These are phyloP conservation scores for Aurelia sp. DNA, from an alignment of 30 jellyfish, hydroid and myxozoan species.

Conservation along the genomic window DNA sequence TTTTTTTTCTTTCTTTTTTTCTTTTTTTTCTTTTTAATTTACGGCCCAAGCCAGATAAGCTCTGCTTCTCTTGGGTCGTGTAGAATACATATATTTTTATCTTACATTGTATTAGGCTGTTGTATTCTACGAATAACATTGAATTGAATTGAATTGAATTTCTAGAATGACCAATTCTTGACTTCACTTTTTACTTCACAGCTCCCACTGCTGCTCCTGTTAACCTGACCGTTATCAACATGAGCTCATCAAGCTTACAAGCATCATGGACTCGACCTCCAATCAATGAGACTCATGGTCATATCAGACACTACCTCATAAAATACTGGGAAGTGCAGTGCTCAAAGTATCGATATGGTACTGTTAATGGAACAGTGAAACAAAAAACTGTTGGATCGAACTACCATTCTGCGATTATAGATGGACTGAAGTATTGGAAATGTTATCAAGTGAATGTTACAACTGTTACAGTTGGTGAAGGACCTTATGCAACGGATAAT, in stretches of 20 bases:
- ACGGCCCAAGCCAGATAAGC: no score
- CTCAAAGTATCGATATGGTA: not conserved
- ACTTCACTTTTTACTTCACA: not conserved
- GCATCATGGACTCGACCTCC: not conserved
- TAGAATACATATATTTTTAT: no score
- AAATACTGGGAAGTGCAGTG: conserved; percentile 4
- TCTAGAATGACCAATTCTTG: no score
- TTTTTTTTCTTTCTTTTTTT: no score
- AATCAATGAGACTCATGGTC: not conserved
- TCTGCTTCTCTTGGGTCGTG: no score
- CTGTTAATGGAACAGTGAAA: not conserved
- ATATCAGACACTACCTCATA: not conserved
- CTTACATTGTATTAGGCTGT: no score
- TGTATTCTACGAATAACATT: no score
- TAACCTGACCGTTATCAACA: not conserved
- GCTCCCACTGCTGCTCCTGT: conserved; percentile 20
- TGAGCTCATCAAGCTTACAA: conserved; percentile 6
- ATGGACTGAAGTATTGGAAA: not conserved
- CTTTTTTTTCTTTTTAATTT: no score
- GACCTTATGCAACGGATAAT: not conserved
- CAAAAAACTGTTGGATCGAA: not conserved
- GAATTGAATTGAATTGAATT: no score
- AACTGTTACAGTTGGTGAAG: conserved; percentile 33
- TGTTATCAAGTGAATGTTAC: conserved; percentile 22
- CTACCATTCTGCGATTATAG: not conserved